Evolutionary conservation across 2,888 invertebrate species (phyloP).

Genomic region (Entomobrya proxima): DNA sequence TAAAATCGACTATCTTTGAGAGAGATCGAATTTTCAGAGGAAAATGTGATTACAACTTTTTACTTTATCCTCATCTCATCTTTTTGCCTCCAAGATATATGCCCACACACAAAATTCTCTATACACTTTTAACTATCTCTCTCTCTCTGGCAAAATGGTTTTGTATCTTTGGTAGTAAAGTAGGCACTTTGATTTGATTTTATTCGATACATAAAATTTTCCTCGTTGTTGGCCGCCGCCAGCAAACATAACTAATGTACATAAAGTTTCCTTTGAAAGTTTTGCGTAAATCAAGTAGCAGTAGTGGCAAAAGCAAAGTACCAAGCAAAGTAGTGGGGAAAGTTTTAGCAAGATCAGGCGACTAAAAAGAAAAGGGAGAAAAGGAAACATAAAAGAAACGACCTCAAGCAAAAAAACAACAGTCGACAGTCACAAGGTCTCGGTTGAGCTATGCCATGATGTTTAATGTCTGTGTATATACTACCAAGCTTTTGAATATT

Average conservation of each 20-base stretch:
- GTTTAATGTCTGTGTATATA: not conserved
- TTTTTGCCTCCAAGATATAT: not conserved
- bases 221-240: not conserved
- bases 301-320: not conserved
- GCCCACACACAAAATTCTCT: too few relatives aligned
- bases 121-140: too few relatives aligned
- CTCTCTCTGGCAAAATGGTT: too few relatives aligned
- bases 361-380: not conserved
- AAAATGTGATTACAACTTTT: constrained; percentile 27
- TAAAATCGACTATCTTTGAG: too few relatives aligned
- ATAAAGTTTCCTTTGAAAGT: constrained; percentile 8
- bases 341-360: too few relatives aligned
- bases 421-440: constrained; percentile 16
- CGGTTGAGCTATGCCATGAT: not conserved
- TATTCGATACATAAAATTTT: constrained; percentile 61
- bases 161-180: not conserved
- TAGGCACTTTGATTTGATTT: constrained; percentile 49
- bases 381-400: not conserved
- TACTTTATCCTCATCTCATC: not conserved
- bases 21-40: not conserved
- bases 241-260: not conserved
- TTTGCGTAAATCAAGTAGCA: not conserved
- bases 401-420: constrained; percentile 6
- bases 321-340: too few relatives aligned
- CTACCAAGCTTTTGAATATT: not conserved